Evolutionary conservation across 2,888 invertebrate genomes (phyloP), one percentile per base, ranked within the genome.

Genomic region (Melipona beecheii): DNA sequence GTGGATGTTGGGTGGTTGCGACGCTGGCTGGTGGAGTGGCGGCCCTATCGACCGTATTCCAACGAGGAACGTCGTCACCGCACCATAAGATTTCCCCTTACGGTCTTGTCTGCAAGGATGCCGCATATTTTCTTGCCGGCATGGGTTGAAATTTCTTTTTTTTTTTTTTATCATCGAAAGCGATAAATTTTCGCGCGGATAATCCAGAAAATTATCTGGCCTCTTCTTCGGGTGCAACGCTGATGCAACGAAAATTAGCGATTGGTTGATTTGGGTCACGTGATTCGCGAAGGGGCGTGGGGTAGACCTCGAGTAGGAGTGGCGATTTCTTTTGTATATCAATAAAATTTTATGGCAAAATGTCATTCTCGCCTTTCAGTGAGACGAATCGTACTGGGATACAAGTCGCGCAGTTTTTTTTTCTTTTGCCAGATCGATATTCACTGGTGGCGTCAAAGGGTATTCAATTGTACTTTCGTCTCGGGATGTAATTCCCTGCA

Each of bases 21-120:
- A 77, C 76, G 85, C 73, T 84, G 88, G 83, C 81, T 60, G 80
- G 87, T 83, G 84, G 82, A 86, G 86, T 84, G 85, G 81, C 81
- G 81, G 80, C 76, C 88, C 88, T 88, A 90, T 90, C 90, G 91
- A 90, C 90, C 90, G 88, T 87, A 83, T 87, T 79, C 83, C 84
- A 84, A 85, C 86, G 78, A 81, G 86, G 75, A 89, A 89, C 87
- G 87, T 89, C 89, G 89, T 86, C 86, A 79, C 83, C 81, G 83
- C 82, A 87, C 89, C 89, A 86, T 86, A 89, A 89, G 89, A 89
- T 89, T 90, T 85, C 88, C 88, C 86, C 74, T 81, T 81, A 81
- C 85, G 78, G 65, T 69, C 76, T 79, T 75, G 79, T 72, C 85
- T 79, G 64, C 66, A 24, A 69, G 62, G 75, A 74, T 71, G 69